phyloP scores from a whole-genome alignment of 2,113 vertebrate species.

The Paracanthobrama guichenoti region DNA sequence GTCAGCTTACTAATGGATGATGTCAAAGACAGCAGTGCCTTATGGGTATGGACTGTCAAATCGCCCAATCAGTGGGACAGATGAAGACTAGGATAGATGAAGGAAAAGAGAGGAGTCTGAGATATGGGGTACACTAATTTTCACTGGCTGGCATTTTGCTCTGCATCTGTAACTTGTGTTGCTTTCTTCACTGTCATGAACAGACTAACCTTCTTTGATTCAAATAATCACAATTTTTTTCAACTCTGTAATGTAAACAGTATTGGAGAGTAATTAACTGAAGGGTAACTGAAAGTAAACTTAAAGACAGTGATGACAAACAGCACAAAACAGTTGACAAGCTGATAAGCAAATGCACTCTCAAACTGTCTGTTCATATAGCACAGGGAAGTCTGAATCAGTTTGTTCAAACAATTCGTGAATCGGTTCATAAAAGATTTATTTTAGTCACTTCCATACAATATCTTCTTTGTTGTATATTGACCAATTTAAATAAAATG shows the following conservation, averaged over 20 bases:
- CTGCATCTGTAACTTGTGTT: not conserved
- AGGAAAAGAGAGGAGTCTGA: not conserved
- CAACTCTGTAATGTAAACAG: not conserved
- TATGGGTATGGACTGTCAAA: constrained; percentile 29
- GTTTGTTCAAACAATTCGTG: no score
- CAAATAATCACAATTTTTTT: not conserved
- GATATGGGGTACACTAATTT: not conserved
- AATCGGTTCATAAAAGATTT: no score
- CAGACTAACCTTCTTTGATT: not conserved
- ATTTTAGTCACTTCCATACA: no score
- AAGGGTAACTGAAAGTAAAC: not conserved
- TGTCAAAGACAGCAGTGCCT: constrained; percentile 1
- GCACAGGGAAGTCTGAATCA: no score
- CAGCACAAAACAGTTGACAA: no score
- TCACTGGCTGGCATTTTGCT: not conserved
- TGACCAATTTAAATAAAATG: no score
- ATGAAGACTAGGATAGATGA: not conserved
- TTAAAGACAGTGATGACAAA: no score
- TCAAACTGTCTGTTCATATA: no score
- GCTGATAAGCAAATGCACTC: no score
- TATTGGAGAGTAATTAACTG: not conserved
- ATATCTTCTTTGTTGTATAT: no score
- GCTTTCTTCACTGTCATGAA: not conserved
- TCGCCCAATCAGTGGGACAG: not conserved
- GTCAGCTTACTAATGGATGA: constrained; percentile 9